phyloP scores from a whole-genome alignment of 2,113 vertebrate species.

The Calyptomena viridis region DNA sequence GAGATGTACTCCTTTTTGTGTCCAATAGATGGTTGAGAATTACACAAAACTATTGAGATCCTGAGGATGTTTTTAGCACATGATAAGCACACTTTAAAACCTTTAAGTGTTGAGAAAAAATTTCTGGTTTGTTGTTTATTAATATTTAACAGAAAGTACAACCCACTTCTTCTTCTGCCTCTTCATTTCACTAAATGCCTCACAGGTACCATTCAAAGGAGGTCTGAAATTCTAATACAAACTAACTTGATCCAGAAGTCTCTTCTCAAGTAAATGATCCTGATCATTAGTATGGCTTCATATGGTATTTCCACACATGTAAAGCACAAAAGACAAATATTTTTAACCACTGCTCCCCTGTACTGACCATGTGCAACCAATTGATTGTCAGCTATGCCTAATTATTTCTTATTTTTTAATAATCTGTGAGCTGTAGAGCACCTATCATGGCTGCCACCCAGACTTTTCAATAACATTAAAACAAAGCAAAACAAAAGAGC shows the following conservation, averaged over 20 bases:
- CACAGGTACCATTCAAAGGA: constrained; percentile 33
- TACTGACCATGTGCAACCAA: constrained; percentile 21
- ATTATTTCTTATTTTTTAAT: constrained; percentile 13
- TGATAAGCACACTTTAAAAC: not conserved
- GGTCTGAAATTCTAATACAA: not conserved
- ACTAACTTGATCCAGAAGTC: not conserved
- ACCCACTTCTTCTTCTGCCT: not conserved
- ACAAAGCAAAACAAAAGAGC: constrained; percentile 52
- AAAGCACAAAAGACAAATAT: not conserved
- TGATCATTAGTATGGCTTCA: not conserved
- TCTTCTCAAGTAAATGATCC: not conserved
- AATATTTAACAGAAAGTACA: constrained; percentile 22
- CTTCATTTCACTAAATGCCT: constrained; percentile 25
- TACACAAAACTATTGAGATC: not conserved
- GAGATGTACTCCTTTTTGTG: not conserved
- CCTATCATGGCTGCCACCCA: constrained; percentile 30
- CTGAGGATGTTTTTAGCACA: not conserved
- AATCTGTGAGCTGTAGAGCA: constrained; percentile 33
- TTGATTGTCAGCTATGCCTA: not conserved
- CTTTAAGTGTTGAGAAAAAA: not conserved
- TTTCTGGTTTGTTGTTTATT: not conserved
- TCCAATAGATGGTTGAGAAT: not conserved
- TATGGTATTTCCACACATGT: not conserved
- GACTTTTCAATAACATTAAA: constrained; percentile 51
- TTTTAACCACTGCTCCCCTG: not conserved